Percentiles rank a stretch among this genome's conserved stretches.
phyloP scores from a whole-genome alignment of 1,140 invertebrate species.

The Drosophila lini region DNA sequence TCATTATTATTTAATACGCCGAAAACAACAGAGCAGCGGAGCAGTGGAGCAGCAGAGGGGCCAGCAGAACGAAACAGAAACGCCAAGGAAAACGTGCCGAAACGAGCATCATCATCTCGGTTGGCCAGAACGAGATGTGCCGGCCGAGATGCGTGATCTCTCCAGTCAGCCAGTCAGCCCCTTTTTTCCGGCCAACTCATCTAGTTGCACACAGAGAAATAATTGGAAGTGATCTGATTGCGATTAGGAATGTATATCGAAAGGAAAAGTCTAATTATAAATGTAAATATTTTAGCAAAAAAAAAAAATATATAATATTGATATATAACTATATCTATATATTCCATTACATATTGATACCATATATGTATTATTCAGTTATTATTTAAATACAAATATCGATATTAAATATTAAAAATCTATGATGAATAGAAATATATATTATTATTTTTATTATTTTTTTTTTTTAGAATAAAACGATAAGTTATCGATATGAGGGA shows the following conservation, averaged over 20 bases:
- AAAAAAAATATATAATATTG: too few species aligned
- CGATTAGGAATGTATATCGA: not conserved
- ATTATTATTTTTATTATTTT: too few species aligned
- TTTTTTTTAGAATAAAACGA: too few species aligned
- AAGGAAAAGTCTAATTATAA: not conserved
- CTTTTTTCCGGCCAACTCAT: slow-evolving; percentile 22
- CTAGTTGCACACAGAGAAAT: slow-evolving; percentile 11
- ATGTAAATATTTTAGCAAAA: too few species aligned
- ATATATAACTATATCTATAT: too few species aligned
- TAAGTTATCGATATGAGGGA: too few species aligned
- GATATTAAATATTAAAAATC: too few species aligned
- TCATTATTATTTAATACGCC: slow-evolving; percentile 81
- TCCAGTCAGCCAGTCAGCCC: slow-evolving; percentile 15
- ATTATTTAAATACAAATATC: not conserved
- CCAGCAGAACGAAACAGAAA: slow-evolving; percentile 40
- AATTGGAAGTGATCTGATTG: not conserved
- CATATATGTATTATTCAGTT: not conserved
- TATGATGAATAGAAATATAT: too few species aligned
- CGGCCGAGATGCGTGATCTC: slow-evolving; percentile 57
- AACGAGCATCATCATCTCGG: slow-evolving; percentile 67
- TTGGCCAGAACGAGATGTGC: slow-evolving; percentile 68
- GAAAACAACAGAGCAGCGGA: slow-evolving; percentile 57
- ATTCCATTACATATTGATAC: too few species aligned
- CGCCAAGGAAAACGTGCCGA: slow-evolving; percentile 53
- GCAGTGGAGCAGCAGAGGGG: slow-evolving; percentile 14